Evolutionary conservation across 2,888 invertebrate genomes (phyloP).

Genomic region (Platynereis dumerilii): DNA sequence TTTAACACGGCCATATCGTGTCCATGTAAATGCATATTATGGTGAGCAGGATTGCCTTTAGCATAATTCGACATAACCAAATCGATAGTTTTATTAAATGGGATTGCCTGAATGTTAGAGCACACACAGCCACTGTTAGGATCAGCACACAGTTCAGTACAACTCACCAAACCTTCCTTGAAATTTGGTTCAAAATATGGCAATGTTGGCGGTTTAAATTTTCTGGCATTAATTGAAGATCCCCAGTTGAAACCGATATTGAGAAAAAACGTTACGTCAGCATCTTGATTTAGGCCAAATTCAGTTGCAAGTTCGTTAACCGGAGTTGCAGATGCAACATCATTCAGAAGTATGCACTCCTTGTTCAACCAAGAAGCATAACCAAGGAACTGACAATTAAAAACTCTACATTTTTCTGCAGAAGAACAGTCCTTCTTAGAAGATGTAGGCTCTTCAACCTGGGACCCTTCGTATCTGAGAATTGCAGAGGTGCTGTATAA

Average conservation of each 20-base stretch:
- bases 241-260: slow-evolving; percentile 7
- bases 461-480: slow-evolving; percentile 7
- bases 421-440: neutral
- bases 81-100: slow-evolving; percentile 47
- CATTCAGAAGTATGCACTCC: slow-evolving; percentile 3
- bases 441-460: no score
- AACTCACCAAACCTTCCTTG: slow-evolving; percentile 34
- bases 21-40: slow-evolving; percentile 56
- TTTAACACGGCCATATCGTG: slow-evolving; percentile 53
- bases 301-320: neutral
- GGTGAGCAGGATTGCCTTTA: slow-evolving; percentile 32
- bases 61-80: slow-evolving; percentile 41
- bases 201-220: neutral
- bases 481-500: slow-evolving; percentile 11
- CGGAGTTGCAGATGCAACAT: neutral
- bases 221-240: neutral
- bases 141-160: slow-evolving; percentile 44
- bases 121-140: no score
- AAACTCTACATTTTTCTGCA: neutral
- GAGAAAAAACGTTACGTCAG: no score
- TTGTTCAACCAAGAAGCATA: neutral
- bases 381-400: no score
- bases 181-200: no score
- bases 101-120: no score
- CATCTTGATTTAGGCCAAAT: neutral